Base-by-base conservation (phyloP, 2,888 invertebrate genomes). In the Campoplex nolae region DNA sequence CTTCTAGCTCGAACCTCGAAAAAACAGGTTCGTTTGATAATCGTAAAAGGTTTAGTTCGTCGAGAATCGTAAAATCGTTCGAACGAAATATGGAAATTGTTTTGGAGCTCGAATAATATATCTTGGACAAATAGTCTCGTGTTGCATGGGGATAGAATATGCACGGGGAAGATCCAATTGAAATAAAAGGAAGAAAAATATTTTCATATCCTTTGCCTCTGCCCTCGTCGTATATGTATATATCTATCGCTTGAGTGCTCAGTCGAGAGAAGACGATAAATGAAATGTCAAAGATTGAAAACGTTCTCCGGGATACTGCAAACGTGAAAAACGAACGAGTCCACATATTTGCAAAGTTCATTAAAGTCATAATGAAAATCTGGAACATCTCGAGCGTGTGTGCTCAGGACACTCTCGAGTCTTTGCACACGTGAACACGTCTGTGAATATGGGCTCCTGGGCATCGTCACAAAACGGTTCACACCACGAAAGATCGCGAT, bases 201-300 rank as follows among this genome's bases (percentile, higher is more conserved):
- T 80, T 71, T 80, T 80, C 76, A 67, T 76, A 56, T 42, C 18
- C 35, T 35, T 35, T 56, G 23, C 23, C 23, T 6, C 11, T 2
- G 35, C 13, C 23, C 28, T 35, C 73, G 54, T 35, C 73, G 54
- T 18, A 18, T 16, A 28, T 70, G 42, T 68, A 45, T 62, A 45
- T 45, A 45, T 13, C 2, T 2, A 13, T 38, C 23, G 38, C 48
- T 48, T 18, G 48, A 42, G 67, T 28, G 28, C 38, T 62, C 9
- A 38, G 51, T 71, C 48, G 65, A 74, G 62, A 42, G 76, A 77
- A 84, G 65, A 71, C 84, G 87, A 84, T 87, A 87, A 87, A 82
- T 87, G 87, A 73, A 87, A 84, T 62, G 70, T 79, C 87, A 87
- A 87, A 87, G 84, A 82, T 79, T 75, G 87, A 75, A 84, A 79